Base-by-base conservation (phyloP, 2,888 invertebrate genomes). In the Papilio demoleus region DNA sequence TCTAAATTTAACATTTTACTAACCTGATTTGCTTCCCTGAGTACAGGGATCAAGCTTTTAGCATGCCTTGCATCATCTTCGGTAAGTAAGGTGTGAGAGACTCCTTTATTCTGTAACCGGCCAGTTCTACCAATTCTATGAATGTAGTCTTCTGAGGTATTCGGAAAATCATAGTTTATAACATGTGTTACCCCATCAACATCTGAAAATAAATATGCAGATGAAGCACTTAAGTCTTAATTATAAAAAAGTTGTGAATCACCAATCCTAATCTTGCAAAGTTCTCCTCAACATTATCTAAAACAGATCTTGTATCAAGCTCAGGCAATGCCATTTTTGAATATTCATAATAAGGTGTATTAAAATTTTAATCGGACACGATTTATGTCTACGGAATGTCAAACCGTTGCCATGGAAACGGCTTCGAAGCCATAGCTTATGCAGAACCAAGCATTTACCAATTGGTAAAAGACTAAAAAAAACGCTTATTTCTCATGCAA, bases 181-280 rank as follows among this genome's bases (percentile, higher is more conserved):
- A 96, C 96, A 85, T 94, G 96, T 74, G 96, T 95, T 59, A 96
- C 94, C 76, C 96, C 96, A 77, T 95, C 95, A 68, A 96, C 96
- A 93, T 96, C 96, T 93, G 76, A 24, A 83, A 83, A n/a, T n/a
- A n/a, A n/a, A n/a, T n/a, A n/a, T n/a, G n/a, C n/a, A n/a, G n/a
- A n/a, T n/a, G n/a, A n/a, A n/a, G n/a, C n/a, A n/a, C n/a, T n/a
- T n/a, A 31, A 31, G 31, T 6, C 31, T 31, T 31, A 4, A 4
- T 31, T 6, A 31, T 31, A 31, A 31, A 31, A 31, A 31, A 31
- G n/a, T 59, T 62, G 42, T 42, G 14, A 47, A 66, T 19, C 70
- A 86, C 90, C 78, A 71, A 90, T 17, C 81, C 79, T 53, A 78
- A 68, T 70, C 72, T 81, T 70, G 83, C 61, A 70, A 90, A 92